These are phyloP conservation scores for Branchinecta lindahli DNA, from an alignment of 1,140 invertebrate genomes.

Conservation along the genomic window DNA sequence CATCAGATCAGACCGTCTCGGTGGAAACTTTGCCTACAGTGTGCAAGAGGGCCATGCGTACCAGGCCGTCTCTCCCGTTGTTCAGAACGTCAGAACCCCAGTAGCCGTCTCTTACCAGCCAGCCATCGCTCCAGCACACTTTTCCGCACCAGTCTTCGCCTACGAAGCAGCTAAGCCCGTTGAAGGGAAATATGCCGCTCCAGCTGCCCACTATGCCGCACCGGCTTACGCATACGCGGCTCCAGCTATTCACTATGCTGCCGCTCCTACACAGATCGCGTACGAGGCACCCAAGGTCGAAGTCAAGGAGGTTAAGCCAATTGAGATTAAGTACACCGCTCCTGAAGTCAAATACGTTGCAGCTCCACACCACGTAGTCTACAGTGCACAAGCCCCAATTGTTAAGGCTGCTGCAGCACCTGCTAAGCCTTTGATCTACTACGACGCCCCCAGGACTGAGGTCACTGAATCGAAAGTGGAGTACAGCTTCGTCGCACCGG, in stretches of 20 bases:
- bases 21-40: slow-evolving; percentile 29
- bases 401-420: background rate
- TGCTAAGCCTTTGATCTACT: background rate
- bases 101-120: slow-evolving; percentile 24
- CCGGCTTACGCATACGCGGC: background rate
- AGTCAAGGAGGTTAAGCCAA: background rate
- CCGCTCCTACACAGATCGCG: background rate
- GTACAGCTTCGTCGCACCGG: background rate
- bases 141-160: background rate
- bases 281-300: background rate
- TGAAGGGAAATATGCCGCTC: background rate
- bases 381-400: background rate
- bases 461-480: background rate
- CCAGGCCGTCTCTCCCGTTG: slow-evolving; percentile 24
- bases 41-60: slow-evolving; percentile 26
- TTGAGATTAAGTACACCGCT: background rate
- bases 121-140: slow-evolving; percentile 11
- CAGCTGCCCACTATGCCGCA: slow-evolving; percentile 12
- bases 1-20: slow-evolving; percentile 27
- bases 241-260: background rate
- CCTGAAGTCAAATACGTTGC: background rate
- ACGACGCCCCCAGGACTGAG: background rate
- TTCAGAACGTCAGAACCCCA: slow-evolving; percentile 22
- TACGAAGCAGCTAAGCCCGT: background rate
- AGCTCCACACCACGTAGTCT: background rate